phyloP scores from a whole-genome alignment of 2,797 vertebrate species.

The Myotis pilosus region DNA sequence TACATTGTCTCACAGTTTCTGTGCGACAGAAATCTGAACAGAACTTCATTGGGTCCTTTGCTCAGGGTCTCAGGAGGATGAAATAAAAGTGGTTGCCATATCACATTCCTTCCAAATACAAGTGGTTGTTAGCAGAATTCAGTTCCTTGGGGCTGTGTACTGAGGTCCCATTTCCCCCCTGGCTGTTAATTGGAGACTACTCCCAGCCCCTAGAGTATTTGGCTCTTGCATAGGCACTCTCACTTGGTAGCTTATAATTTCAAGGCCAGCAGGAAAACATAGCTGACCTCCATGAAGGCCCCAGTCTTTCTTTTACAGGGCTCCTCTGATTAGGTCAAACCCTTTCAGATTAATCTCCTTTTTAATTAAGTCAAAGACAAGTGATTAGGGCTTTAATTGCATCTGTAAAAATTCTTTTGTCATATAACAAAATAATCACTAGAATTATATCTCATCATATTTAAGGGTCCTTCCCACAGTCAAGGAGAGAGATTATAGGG shows the following conservation, averaged over 20 bases:
- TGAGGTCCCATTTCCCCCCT: not conserved
- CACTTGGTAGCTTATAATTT: not conserved
- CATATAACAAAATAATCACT: not conserved
- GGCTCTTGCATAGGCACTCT: not conserved
- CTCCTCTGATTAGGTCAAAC: not conserved
- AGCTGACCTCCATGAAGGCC: not conserved
- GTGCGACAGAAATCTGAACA: not conserved
- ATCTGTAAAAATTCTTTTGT: not conserved
- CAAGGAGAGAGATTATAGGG: not conserved
- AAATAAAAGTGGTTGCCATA: not conserved
- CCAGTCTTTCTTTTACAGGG: not conserved
- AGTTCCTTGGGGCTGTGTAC: not conserved
- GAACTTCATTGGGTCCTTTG: not conserved
- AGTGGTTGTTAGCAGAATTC: not conserved
- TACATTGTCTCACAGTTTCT: not conserved
- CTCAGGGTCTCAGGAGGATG: not conserved
- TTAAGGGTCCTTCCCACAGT: not conserved
- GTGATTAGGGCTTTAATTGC: not conserved
- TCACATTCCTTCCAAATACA: not conserved
- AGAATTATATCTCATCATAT: not conserved
- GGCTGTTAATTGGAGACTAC: not conserved
- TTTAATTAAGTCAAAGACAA: slow-evolving; percentile 20
- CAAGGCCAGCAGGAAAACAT: not conserved
- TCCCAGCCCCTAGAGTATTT: not conserved
- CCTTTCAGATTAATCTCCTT: not conserved